A percentile compares a stretch with the other conserved stretches of the same genome.
These are phyloP conservation scores for Platypus cylindrus DNA, from an alignment of 2,888 invertebrate genomes.

Conservation along the genomic window DNA sequence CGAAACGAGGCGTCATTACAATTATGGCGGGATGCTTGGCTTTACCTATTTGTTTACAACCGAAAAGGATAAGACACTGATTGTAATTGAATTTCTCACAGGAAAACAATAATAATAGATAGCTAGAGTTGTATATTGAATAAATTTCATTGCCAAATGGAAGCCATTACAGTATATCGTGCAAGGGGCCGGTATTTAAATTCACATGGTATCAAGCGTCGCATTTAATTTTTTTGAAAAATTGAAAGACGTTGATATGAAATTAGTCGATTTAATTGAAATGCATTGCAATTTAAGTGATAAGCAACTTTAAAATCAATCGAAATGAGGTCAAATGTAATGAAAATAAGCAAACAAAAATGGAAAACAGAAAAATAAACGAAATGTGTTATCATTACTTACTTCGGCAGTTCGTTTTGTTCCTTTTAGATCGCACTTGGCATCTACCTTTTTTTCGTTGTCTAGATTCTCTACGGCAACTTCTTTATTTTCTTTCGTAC, in stretches of 20 bases:
- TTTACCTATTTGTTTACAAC: conserved; percentile 26
- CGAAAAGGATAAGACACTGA: conserved; percentile 3
- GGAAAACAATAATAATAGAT: not conserved
- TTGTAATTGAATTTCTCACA: not conserved
- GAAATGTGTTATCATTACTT: conserved; percentile 34
- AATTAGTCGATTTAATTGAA: too few species aligned
- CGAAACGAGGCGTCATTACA: conserved; percentile 24
- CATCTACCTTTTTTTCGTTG: conserved; percentile 61
- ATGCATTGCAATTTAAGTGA: too few species aligned
- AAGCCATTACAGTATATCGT: conserved; percentile 13
- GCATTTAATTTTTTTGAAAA: conserved; percentile 9
- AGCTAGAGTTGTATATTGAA: too few species aligned
- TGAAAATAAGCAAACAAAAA: too few species aligned
- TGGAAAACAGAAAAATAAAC: conserved; percentile 9
- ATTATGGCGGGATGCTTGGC: conserved; percentile 30
- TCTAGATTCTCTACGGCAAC: conserved; percentile 76
- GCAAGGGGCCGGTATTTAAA: conserved; percentile 17
- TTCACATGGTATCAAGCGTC: conserved; percentile 30
- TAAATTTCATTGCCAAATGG: conserved; percentile 5
- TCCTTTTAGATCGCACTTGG: conserved; percentile 74
- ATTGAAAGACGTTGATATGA: too few species aligned
- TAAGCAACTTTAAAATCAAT: too few species aligned
- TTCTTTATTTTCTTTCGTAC: conserved; percentile 76
- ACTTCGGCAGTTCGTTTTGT: conserved; percentile 82
- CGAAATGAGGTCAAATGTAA: too few species aligned